Percentiles rank a stretch among this genome's conserved stretches.
Evolutionary conservation across 2,797 vertebrate species (phyloP).

Genomic region (Alosa sapidissima): DNA sequence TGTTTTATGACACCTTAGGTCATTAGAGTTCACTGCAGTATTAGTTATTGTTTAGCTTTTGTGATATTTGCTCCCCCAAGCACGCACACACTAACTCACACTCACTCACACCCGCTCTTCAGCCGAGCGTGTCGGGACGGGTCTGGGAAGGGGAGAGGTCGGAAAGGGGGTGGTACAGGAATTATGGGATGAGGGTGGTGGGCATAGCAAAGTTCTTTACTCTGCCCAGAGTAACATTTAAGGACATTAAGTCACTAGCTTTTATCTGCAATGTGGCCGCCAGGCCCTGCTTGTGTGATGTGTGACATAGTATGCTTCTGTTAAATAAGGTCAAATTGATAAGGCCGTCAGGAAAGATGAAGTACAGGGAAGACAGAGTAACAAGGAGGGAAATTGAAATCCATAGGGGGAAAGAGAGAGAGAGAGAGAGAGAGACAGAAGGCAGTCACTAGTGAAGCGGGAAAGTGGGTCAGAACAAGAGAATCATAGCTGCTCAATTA

Average conservation of each 20-base stretch:
- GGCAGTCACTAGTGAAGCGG: neutral
- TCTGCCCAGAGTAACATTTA: slow-evolving; percentile 24
- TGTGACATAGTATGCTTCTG: neutral
- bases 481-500: neutral
- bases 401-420: neutral
- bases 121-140: slow-evolving; percentile 40
- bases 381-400: neutral
- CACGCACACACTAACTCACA: neutral
- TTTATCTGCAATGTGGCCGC: slow-evolving; percentile 23
- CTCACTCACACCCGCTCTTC: neutral
- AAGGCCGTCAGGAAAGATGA: neutral
- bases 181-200: neutral
- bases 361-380: neutral
- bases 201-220: neutral
- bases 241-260: slow-evolving; percentile 25
- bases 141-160: slow-evolving; percentile 20
- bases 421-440: neutral
- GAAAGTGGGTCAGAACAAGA: neutral
- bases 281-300: neutral
- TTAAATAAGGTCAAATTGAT: neutral
- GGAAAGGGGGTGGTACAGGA: neutral
- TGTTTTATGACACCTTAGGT: neutral
- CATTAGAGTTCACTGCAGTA: neutral
- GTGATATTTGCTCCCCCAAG: neutral
- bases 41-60: neutral